Conservation (phyloP, 2,888 invertebrate species). For the Rosalia funebris region DNA sequence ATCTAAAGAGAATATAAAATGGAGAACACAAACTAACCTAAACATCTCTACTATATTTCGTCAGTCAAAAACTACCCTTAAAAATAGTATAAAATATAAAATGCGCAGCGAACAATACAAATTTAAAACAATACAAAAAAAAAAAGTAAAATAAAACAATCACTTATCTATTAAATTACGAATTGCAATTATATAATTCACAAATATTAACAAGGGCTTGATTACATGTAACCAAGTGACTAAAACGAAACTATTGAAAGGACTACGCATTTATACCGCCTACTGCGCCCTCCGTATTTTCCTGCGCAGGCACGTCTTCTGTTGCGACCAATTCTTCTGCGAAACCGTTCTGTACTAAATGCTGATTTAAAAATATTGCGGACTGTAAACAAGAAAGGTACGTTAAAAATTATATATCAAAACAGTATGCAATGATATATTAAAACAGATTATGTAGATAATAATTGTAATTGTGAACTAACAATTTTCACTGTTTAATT, state of each 20-base stretch:
- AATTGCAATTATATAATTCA: slow-evolving; percentile 38
- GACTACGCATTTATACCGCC: slow-evolving; percentile 37
- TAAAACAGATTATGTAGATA: no score
- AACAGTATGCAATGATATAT: no score
- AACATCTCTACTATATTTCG: slow-evolving; percentile 31
- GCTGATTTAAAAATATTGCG: slow-evolving; percentile 87
- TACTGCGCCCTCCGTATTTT: slow-evolving; percentile 37
- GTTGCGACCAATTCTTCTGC: slow-evolving; percentile 77
- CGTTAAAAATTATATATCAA: not conserved
- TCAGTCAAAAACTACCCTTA: slow-evolving; percentile 38
- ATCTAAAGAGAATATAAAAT: not conserved
- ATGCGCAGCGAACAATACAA: slow-evolving; percentile 40
- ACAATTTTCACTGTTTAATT: no score
- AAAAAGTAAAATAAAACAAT: slow-evolving; percentile 34
- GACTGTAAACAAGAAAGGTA: slow-evolving; percentile 67
- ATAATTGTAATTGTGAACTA: no score
- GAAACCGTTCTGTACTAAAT: slow-evolving; percentile 84
- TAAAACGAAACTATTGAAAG: slow-evolving; percentile 37
- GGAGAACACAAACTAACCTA: not conserved
- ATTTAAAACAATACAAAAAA: slow-evolving; percentile 33
- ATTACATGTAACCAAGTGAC: slow-evolving; percentile 49
- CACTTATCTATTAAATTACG: slow-evolving; percentile 31
- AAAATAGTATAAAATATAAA: slow-evolving; percentile 39
- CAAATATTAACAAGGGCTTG: slow-evolving; percentile 48
- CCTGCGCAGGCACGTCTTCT: slow-evolving; percentile 35